Conservation (phyloP, 2,888 invertebrate genomes). For the Drosophila cognata region DNA sequence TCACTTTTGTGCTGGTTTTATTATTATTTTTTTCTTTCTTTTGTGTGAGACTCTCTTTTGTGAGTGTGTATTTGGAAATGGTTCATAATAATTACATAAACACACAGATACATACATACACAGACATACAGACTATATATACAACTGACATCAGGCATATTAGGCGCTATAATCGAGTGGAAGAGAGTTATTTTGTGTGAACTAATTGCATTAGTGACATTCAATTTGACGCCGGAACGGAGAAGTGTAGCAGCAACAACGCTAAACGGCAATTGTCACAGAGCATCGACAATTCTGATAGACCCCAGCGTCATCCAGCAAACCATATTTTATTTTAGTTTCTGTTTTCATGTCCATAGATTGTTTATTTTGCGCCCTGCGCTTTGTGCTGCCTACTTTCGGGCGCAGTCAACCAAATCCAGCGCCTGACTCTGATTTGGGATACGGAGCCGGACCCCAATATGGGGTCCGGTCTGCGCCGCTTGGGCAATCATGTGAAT, state of each 20-base stretch:
- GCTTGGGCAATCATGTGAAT: conserved; percentile 81
- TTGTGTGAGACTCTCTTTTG: conserved; percentile 3
- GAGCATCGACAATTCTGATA: conserved; percentile 44
- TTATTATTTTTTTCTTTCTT: neutral
- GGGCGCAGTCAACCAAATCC: conserved; percentile 70
- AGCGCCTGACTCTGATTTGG: conserved; percentile 60
- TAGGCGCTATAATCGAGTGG: conserved; percentile 78
- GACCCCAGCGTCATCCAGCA: conserved; percentile 26
- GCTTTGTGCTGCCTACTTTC: conserved; percentile 63
- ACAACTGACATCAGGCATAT: conserved; percentile 75
- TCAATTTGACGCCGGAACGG: conserved; percentile 70
- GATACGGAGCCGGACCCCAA: conserved; percentile 40
- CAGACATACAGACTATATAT: conserved; percentile 30
- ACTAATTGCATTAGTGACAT: conserved; percentile 82
- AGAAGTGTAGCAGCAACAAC: conserved; percentile 39
- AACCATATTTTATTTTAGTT: conserved; percentile 59
- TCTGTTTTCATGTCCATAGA: conserved; percentile 34
- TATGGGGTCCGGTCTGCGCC: conserved; percentile 38
- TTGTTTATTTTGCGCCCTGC: conserved; percentile 40
- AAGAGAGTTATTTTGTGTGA: conserved; percentile 79
- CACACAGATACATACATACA: neutral
- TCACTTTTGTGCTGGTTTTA: conserved; percentile 23
- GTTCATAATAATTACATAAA: conserved; percentile 49
- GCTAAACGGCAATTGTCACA: conserved; percentile 77
- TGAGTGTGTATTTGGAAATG: conserved; percentile 60